Evolutionary conservation across 2,797 vertebrate species (phyloP), one percentile per base, ranked within the genome.

Genomic region (Sparidentex hasta): DNA sequence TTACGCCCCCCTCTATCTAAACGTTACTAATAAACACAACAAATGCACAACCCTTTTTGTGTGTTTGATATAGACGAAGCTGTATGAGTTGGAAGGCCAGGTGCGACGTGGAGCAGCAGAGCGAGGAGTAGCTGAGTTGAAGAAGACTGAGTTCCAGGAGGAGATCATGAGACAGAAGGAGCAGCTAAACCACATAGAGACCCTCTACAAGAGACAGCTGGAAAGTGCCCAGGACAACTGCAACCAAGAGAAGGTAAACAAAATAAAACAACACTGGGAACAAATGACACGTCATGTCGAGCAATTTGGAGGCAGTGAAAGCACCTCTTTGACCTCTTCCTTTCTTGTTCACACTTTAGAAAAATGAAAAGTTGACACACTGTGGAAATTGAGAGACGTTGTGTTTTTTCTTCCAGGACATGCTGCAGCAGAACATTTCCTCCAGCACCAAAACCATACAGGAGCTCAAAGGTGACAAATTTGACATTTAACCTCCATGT

Each of bases 31-130:
- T 38, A 38, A 38, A 27, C 27, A 27, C 3, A 27, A 27, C 27
- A 27, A 16, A n/a, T 6, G 29, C n/a, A 50, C 18, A 12, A 25
- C 1, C 11, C 8, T 59, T 7, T 69, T 64, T 78, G 5, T 71
- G 6, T 65, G 25, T 82, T 38, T 72, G 33, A 44, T 57, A n/a
- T 75, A 99, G 98, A 95, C 90, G 0, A 96, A 94, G 61, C 84
- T 99, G 54, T 84, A 96, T 82, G 97, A 98, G 75, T 83, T 99
- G 88, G 97, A 99, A 90, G 93, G 93, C 70, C 95, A 95, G 81
- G 94, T 97, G 68, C 94, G 95, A 67, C 95, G 95, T 55, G 96
- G 94, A 0, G 94, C 94, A 0, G 95, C 86, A 0, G 98, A 99
- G 85, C 91, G 95, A 25, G 95, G 96, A 0, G 95, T 93, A 0